phyloP scores from a whole-genome alignment of 2,113 vertebrate genomes.

The Stegostoma tigrinum region DNA sequence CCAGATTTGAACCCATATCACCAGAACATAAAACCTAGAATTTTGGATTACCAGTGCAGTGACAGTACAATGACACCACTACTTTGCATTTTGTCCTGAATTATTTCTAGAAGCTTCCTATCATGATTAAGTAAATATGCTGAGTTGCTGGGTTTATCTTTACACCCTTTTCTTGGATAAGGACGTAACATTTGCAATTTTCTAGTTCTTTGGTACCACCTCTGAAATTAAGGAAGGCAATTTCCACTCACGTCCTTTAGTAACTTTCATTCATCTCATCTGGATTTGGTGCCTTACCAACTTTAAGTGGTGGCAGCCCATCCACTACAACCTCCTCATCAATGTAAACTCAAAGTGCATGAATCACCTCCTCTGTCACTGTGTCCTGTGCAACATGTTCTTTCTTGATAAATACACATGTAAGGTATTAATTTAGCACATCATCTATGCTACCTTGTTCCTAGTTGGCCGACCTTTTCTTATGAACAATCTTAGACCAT shows the following conservation, averaged over 20 bases:
- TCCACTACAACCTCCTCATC: not conserved
- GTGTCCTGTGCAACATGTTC: not conserved
- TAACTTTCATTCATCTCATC: not conserved
- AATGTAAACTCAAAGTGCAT: not conserved
- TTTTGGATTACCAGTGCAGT: too few relatives aligned
- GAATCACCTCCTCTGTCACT: not conserved
- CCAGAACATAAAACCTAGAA: too few relatives aligned
- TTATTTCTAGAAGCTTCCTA: not conserved
- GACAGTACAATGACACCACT: too few relatives aligned
- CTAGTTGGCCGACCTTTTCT: not conserved
- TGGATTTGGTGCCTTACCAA: too few relatives aligned
- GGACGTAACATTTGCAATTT: not conserved
- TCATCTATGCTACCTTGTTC: not conserved
- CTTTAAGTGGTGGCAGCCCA: not conserved
- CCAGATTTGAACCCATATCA: too few relatives aligned
- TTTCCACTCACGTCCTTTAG: not conserved
- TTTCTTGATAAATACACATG: not conserved
- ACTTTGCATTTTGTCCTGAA: not conserved
- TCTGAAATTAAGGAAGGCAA: not conserved
- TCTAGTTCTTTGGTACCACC: not conserved
- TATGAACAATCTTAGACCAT: not conserved
- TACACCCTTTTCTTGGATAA: not conserved
- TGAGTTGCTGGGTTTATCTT: not conserved
- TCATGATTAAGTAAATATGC: not conserved
- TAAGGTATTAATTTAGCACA: not conserved